phyloP scores from a whole-genome alignment of 1,140 invertebrate species.

The Brachionus manjavacas region DNA sequence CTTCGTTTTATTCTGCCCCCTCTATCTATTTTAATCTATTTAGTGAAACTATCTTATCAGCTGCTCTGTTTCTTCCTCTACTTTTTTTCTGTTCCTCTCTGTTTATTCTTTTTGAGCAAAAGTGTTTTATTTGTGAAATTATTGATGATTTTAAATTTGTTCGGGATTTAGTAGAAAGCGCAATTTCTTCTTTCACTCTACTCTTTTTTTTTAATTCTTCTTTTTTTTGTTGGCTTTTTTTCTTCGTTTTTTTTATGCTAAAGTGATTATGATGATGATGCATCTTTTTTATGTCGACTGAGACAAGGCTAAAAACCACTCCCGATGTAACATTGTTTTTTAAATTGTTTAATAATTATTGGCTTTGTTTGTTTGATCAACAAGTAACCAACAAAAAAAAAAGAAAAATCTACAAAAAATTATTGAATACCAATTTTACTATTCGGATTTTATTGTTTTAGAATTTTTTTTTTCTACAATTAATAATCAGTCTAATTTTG shows the following conservation, averaged over 20 bases:
- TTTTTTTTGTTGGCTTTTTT: background rate
- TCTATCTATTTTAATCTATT: background rate
- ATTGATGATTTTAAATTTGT: background rate
- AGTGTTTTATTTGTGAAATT: constrained; percentile 2
- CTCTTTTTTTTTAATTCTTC: background rate
- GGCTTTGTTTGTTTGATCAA: background rate
- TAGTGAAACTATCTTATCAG: background rate
- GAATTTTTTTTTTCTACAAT: background rate
- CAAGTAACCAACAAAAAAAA: background rate
- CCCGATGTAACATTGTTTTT: constrained; percentile 9
- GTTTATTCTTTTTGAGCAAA: background rate
- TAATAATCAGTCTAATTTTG: background rate
- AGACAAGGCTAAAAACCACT: background rate
- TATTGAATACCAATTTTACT: background rate
- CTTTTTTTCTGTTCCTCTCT: background rate
- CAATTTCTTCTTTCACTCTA: background rate
- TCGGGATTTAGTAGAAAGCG: constrained; percentile 26
- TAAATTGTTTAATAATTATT: background rate
- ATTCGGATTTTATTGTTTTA: background rate
- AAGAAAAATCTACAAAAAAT: background rate
- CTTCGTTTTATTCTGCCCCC: background rate
- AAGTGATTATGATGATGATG: background rate
- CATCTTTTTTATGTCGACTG: background rate
- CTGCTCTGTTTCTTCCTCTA: background rate
- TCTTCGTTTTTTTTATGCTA: background rate